Conservation (phyloP, 2,797 vertebrate species). For the Malurus splendens region DNA sequence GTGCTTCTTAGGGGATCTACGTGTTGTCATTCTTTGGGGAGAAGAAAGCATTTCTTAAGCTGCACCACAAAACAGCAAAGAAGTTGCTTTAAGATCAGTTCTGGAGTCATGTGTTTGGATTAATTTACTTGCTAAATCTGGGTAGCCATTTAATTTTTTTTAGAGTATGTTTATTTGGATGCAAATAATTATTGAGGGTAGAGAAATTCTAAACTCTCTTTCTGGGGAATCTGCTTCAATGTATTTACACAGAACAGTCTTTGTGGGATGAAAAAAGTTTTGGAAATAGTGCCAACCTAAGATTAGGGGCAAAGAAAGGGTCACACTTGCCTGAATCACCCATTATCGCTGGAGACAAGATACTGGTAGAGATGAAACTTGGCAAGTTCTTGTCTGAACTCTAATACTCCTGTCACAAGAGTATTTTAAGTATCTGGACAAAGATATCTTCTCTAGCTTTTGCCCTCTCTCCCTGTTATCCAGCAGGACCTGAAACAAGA, state of each 20-base stretch:
- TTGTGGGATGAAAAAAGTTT: constrained; percentile 19
- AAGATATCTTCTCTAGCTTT: background rate
- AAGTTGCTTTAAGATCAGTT: background rate
- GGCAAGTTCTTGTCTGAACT: constrained; percentile 11
- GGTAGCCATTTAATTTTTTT: background rate
- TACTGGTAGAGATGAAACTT: constrained; percentile 17
- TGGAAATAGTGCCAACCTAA: constrained; percentile 31
- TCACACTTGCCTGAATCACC: constrained; percentile 27
- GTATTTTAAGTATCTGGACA: constrained; percentile 19
- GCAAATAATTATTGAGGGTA: background rate
- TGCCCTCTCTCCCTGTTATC: background rate
- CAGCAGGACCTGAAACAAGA: background rate
- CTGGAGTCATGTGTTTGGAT: background rate
- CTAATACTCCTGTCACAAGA: constrained; percentile 9
- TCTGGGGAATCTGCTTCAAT: background rate
- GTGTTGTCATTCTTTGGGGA: background rate
- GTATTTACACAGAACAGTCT: constrained; percentile 11
- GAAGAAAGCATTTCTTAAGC: background rate
- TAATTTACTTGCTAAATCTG: constrained; percentile 3
- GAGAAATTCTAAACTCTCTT: background rate
- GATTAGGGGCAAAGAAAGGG: constrained; percentile 24
- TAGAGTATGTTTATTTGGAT: background rate
- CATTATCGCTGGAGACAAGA: constrained; percentile 27
- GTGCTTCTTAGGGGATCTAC: background rate
- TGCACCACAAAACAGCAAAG: background rate